Evolutionary conservation across 1,140 invertebrate genomes (phyloP).

Genomic region (Aphidius ervi): DNA sequence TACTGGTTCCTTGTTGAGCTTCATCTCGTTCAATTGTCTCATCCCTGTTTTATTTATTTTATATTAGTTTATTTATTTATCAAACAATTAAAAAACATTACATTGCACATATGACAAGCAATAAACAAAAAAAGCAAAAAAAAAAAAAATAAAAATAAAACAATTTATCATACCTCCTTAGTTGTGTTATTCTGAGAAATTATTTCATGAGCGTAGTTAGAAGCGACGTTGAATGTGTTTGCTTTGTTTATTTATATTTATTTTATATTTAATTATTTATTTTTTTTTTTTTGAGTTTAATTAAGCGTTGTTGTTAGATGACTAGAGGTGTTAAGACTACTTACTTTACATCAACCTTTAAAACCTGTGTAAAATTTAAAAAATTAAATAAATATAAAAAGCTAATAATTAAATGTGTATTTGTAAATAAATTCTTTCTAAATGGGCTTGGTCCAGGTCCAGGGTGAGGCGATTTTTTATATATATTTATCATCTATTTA

Average conservation of each 20-base stretch:
- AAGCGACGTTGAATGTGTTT: constrained; percentile 14
- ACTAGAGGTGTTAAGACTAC: constrained; percentile 45
- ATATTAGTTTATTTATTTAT: neutral
- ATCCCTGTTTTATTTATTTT: constrained; percentile 15
- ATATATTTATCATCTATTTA: no score
- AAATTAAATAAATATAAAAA: constrained; percentile 21
- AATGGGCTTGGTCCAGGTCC: neutral
- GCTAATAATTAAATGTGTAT: constrained; percentile 17
- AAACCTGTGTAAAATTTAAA: constrained; percentile 38
- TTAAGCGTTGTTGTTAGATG: constrained; percentile 47
- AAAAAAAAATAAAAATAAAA: neutral
- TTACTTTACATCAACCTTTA: constrained; percentile 36
- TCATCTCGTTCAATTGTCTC: constrained; percentile 16
- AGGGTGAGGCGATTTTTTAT: no score
- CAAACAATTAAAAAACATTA: neutral
- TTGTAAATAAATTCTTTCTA: neutral
- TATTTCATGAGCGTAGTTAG: neutral
- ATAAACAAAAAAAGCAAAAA: neutral
- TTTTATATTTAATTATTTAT: constrained; percentile 12
- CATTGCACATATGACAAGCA: neutral
- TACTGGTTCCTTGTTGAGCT: constrained; percentile 11
- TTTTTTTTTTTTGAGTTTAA: constrained; percentile 27
- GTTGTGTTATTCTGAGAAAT: constrained; percentile 4
- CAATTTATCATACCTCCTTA: constrained; percentile 3
- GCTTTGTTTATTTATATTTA: constrained; percentile 5